Evolutionary conservation across 2,888 invertebrate species (phyloP).

Genomic region (Apamea crenata): DNA sequence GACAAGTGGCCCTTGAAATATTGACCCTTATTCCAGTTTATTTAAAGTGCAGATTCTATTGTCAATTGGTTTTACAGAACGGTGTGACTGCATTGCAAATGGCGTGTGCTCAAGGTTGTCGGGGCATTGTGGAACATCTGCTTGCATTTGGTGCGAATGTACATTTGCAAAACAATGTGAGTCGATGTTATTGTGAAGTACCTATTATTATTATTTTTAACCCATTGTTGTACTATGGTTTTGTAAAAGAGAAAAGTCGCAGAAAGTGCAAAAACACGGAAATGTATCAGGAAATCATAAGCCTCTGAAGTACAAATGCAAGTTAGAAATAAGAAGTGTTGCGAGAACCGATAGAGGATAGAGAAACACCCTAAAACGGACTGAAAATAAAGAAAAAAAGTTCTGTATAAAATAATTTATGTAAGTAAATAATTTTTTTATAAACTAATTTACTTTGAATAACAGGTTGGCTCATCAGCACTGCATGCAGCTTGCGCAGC

Average conservation of each 20-base stretch:
- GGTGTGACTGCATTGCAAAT: conserved; percentile 93
- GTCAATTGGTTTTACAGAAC: conserved; percentile 85
- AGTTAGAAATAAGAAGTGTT: background rate
- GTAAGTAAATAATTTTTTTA: background rate
- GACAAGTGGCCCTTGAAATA: conserved; percentile 4
- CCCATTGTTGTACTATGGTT: background rate
- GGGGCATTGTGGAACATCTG: conserved; percentile 92
- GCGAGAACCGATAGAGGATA: background rate
- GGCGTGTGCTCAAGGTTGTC: conserved; percentile 93
- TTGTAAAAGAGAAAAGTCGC: conserved; percentile 5
- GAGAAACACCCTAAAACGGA: background rate
- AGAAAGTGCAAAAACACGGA: background rate
- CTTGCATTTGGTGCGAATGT: conserved; percentile 92
- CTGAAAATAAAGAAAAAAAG: background rate
- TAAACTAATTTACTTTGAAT: background rate
- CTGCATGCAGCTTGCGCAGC: conserved; percentile 94
- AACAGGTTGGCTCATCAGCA: conserved; percentile 92
- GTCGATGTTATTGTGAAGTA: conserved; percentile 54
- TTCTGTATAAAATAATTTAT: background rate
- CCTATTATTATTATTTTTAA: background rate
- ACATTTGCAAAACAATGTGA: conserved; percentile 92
- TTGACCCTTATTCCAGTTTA: background rate
- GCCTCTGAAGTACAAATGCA: background rate
- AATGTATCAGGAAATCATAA: conserved; percentile 33
- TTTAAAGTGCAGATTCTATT: conserved; percentile 32